Conservation (phyloP, 1,140 invertebrate genomes). For the Varroa destructor region DNA sequence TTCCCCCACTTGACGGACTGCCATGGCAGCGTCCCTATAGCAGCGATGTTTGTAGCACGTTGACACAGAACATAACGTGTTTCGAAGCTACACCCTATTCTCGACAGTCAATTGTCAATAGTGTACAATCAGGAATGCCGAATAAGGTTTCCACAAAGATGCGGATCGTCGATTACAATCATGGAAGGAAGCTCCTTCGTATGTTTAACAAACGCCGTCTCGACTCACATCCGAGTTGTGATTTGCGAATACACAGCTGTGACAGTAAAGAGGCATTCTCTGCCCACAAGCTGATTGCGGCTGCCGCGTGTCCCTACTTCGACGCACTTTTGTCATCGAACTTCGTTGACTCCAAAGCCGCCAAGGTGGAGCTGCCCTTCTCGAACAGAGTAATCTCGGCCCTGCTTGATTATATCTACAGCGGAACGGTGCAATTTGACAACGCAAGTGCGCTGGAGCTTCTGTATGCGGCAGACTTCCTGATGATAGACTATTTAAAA, state of each 20-base stretch:
- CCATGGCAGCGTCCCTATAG: too few relatives aligned
- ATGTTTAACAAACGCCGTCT: not conserved
- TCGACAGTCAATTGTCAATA: too few relatives aligned
- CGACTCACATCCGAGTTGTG: not conserved
- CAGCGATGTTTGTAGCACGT: too few relatives aligned
- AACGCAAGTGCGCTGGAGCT: not conserved
- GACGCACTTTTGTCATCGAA: conserved; percentile 15
- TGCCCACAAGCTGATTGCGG: conserved; percentile 1
- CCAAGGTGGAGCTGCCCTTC: conserved; percentile 6
- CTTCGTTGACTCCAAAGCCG: not conserved
- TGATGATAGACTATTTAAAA: conserved; percentile 13
- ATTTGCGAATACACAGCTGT: not conserved
- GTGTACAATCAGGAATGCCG: not conserved
- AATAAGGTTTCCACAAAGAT: not conserved
- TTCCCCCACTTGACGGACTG: too few relatives aligned
- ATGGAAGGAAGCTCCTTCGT: conserved; percentile 3
- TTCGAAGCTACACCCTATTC: too few relatives aligned
- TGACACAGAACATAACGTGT: too few relatives aligned
- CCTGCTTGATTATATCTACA: conserved; percentile 10
- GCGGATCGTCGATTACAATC: not conserved
- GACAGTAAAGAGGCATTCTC: not conserved
- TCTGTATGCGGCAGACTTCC: conserved; percentile 14
- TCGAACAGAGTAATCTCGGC: not conserved
- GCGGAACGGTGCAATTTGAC: not conserved
- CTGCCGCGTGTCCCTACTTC: conserved; percentile 2